phyloP scores from a whole-genome alignment of 2,888 invertebrate species.

The Idaea biselata region DNA sequence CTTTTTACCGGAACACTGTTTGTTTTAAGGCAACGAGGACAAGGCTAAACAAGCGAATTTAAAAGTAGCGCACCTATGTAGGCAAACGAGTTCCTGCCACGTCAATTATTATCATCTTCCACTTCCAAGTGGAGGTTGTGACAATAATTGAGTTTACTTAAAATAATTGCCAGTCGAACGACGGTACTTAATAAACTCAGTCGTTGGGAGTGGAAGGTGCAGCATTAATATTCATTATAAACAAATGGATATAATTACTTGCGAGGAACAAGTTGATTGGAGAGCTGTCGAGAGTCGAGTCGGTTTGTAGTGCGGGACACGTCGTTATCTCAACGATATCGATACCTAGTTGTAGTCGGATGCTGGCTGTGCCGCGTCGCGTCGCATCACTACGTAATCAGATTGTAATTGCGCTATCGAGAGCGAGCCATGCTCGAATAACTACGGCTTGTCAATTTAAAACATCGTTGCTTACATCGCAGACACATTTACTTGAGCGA shows the following conservation, averaged over 20 bases:
- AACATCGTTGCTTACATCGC: conserved; percentile 34
- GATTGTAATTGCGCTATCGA: conserved; percentile 66
- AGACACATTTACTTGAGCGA: conserved; percentile 12
- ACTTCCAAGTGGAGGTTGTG: conserved; percentile 45
- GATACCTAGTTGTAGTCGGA: conserved; percentile 30
- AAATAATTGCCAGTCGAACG: conserved; percentile 63
- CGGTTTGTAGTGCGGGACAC: conserved; percentile 49
- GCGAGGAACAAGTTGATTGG: conserved; percentile 66
- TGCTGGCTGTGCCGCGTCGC: conserved; percentile 23
- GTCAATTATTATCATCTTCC: conserved; percentile 48
- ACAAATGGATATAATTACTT: conserved; percentile 77
- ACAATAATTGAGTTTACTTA: conserved; percentile 63
- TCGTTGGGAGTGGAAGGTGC: conserved; percentile 50
- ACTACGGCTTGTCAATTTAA: conserved; percentile 57
- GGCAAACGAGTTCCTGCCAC: conserved; percentile 7
- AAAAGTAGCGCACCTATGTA: conserved; percentile 26
- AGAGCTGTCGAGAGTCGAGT: conserved; percentile 63
- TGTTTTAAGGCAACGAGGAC: conserved; percentile 36
- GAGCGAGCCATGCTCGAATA: conserved; percentile 48
- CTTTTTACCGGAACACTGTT: conserved; percentile 29
- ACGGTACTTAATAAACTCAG: conserved; percentile 64
- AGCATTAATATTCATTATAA: conserved; percentile 75
- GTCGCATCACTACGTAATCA: conserved; percentile 61
- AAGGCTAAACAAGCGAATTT: conserved; percentile 42
- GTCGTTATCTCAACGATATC: conserved; percentile 67